Evolutionary conservation across 2,888 invertebrate species (phyloP).

Genomic region (Oscheius sp.): DNA sequence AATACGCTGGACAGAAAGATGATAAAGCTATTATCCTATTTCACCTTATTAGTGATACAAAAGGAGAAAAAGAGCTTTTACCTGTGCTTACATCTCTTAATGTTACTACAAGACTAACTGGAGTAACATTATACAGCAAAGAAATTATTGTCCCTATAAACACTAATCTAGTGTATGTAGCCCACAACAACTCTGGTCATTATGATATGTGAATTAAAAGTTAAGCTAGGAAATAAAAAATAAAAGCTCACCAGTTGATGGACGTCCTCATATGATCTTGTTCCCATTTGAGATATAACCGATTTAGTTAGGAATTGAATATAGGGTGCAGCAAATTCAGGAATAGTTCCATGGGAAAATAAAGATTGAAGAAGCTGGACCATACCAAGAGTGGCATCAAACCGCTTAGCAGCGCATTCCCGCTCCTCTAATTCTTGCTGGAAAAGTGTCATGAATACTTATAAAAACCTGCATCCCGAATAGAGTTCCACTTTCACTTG

Average conservation of each 20-base stretch:
- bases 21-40: conserved; percentile 13
- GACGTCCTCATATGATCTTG: conserved; percentile 57
- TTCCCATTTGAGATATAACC: conserved; percentile 54
- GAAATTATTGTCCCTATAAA: background rate
- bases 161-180: conserved; percentile 6
- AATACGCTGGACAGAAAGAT: background rate
- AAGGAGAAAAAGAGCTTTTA: conserved; percentile 18
- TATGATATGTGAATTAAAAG: conserved; percentile 30
- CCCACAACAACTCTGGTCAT: conserved; percentile 30
- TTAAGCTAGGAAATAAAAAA: background rate
- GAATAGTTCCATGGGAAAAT: conserved; percentile 41
- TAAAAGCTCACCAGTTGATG: conserved; percentile 58
- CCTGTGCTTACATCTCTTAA: conserved; percentile 4
- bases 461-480: too few relatives aligned
- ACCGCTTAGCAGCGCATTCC: conserved; percentile 54
- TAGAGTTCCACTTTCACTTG: conserved; percentile 41
- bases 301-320: conserved; percentile 55
- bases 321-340: conserved; percentile 53
- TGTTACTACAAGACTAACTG: conserved; percentile 1
- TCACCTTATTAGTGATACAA: conserved; percentile 16
- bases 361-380: conserved; percentile 54
- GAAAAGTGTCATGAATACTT: too few relatives aligned
- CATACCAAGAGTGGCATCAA: conserved; percentile 58
- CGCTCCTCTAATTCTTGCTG: conserved; percentile 63
- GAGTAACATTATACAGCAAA: conserved; percentile 26